phyloP scores from a whole-genome alignment of 1,140 invertebrate genomes.

The Drosophila ananassae region DNA sequence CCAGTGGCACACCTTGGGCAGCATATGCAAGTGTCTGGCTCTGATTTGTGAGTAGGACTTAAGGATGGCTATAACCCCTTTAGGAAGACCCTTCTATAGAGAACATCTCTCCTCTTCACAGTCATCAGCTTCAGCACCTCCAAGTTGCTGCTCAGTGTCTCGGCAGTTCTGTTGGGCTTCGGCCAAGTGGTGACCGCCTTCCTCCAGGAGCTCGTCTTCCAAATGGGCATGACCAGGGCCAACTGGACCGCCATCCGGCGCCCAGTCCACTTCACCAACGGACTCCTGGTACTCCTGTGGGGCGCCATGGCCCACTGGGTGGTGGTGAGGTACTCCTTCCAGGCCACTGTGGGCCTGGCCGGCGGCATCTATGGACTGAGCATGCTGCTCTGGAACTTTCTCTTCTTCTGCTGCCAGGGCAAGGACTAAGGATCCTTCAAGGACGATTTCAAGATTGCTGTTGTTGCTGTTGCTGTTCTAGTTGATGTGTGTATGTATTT shows the following conservation, averaged over 20 bases:
- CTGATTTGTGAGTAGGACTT: constrained; percentile 68
- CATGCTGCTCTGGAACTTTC: constrained; percentile 74
- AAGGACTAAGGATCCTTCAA: constrained; percentile 43
- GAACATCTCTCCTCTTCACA: constrained; percentile 10
- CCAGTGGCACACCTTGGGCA: constrained; percentile 78
- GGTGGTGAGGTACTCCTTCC: constrained; percentile 75
- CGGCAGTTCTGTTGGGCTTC: constrained; percentile 76
- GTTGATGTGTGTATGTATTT: constrained; percentile 38
- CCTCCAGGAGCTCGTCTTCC: constrained; percentile 76
- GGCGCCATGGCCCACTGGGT: constrained; percentile 78
- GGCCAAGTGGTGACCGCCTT: constrained; percentile 82
- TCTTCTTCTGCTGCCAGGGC: constrained; percentile 74
- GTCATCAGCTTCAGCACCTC: constrained; percentile 82
- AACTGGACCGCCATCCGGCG: constrained; percentile 76
- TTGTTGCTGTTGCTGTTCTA: constrained; percentile 23
- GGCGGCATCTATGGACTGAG: constrained; percentile 64
- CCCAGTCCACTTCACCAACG: constrained; percentile 78
- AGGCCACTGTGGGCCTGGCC: constrained; percentile 73
- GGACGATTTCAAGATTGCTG: constrained; percentile 6
- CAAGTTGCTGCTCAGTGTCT: constrained; percentile 78
- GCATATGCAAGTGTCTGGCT: constrained; percentile 73
- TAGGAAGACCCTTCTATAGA: background rate
- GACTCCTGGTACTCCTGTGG: constrained; percentile 75
- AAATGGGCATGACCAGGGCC: constrained; percentile 77
- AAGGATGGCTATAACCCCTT: background rate